Evolutionary conservation across 2,113 vertebrate species (phyloP).

Genomic region (Bufo gargarizans): DNA sequence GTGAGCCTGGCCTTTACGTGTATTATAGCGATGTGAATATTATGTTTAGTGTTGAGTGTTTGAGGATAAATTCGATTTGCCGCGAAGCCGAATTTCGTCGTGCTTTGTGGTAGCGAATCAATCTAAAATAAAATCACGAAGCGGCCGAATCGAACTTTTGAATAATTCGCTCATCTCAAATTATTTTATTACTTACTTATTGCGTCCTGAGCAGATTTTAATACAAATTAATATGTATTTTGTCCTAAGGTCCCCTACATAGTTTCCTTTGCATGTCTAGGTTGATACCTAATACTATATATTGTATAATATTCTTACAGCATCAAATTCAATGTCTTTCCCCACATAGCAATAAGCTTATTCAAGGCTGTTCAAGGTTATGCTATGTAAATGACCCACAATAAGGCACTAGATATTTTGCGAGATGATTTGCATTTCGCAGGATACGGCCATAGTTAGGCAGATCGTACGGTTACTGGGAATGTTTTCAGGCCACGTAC

Average conservation of each 20-base stretch:
- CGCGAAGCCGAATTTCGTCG: too few species aligned
- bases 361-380: conserved; percentile 21
- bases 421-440: conserved; percentile 29
- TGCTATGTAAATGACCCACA: conserved; percentile 8
- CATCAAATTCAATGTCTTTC: not conserved
- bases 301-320: not conserved
- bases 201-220: too few species aligned
- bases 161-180: too few species aligned
- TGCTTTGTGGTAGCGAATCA: too few species aligned
- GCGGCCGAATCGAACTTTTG: too few species aligned
- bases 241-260: not conserved
- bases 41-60: too few species aligned
- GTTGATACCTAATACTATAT: not conserved
- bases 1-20: too few species aligned
- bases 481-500: not conserved
- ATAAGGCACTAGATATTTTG: not conserved
- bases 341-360: not conserved
- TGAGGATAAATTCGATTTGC: too few species aligned
- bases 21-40: too few species aligned
- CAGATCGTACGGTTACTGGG: conserved; percentile 13
- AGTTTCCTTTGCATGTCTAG: not conserved
- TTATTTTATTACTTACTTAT: too few species aligned
- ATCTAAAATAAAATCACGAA: too few species aligned
- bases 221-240: too few species aligned
- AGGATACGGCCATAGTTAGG: not conserved